Percentiles rank a stretch among this genome's conserved stretches.
These are phyloP conservation scores for Hippocampus zosterae DNA, from an alignment of 2,113 vertebrate genomes.

Conservation along the genomic window DNA sequence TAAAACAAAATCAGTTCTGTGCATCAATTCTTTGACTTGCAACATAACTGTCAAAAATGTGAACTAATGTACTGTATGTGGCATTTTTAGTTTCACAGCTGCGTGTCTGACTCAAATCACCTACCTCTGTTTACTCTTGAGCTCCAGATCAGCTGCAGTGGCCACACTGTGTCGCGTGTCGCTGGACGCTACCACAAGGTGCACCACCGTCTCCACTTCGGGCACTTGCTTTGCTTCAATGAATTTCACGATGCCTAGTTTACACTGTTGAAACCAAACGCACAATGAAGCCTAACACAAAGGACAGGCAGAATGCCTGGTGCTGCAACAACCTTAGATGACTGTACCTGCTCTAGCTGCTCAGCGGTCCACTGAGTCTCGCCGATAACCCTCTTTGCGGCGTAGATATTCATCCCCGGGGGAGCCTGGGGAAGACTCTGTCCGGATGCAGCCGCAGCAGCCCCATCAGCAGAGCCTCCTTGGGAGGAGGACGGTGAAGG, in stretches of 20 bases:
- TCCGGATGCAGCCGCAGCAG: slow-evolving; percentile 49
- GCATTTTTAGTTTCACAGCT: background rate
- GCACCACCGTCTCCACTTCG: slow-evolving; percentile 91
- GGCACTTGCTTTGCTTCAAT: slow-evolving; percentile 94
- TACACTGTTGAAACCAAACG: slow-evolving; percentile 76
- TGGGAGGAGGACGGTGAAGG: slow-evolving; percentile 79
- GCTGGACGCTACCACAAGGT: slow-evolving; percentile 93
- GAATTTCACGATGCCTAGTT: slow-evolving; percentile 95
- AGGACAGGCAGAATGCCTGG: background rate
- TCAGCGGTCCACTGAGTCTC: slow-evolving; percentile 94
- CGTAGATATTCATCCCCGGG: slow-evolving; percentile 95
- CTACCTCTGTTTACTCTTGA: slow-evolving; percentile 97
- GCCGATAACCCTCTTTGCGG: slow-evolving; percentile 92
- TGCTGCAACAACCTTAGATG: background rate
- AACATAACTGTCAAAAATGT: background rate
- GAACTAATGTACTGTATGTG: background rate
- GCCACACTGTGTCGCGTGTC: slow-evolving; percentile 95
- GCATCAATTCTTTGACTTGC: background rate
- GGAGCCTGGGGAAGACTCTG: slow-evolving; percentile 90
- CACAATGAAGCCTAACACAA: background rate
- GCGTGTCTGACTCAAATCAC: background rate
- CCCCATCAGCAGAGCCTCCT: slow-evolving; percentile 68
- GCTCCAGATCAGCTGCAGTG: slow-evolving; percentile 92
- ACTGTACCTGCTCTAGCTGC: slow-evolving; percentile 88
- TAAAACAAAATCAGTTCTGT: slow-evolving; percentile 18